Evolutionary conservation across 2,888 invertebrate genomes (phyloP), one percentile per base, ranked within the genome.

Genomic region (Xanthia togata): DNA sequence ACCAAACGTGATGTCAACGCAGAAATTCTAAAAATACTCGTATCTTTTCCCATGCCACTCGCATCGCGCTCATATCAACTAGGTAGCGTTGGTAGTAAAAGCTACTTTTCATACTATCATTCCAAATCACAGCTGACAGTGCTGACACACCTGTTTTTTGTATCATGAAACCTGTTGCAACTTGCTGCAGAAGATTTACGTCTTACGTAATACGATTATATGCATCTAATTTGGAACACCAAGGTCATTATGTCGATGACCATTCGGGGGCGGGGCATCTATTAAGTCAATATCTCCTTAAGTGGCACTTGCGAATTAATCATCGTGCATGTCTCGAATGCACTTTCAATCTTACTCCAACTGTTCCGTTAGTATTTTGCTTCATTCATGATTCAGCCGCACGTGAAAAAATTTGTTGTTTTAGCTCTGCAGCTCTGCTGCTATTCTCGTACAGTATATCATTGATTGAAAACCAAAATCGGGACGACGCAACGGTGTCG

Each of bases 301-400:
- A 94, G 94, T 94, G 95, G 94, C 92, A 92, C 92, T 91, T 92
- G 93, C 89, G 91, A 94, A 94, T 94, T 94, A 93, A 95, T 93
- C 92, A 94, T 91, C 92, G 90, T 93, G 93, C 93, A 94, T 82
- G 90, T 89, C 88, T 89, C 86, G 90, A n/a, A 94, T 95, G 95
- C 95, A 95, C 95, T 95, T 94, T 95, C 96, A 91, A 93, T 96
- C 94, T 95, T 93, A 88, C 90, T 94, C 91, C 88, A 89, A 84
- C 80, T 86, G 89, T 89, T 84, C 90, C 91, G 91, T 92, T 93
- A 84, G 83, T 81, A 92, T 86, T 87, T 89, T 89, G 89, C 90
- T 93, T 93, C 94, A 94, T 94, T 93, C 92, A 92, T 89, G 82
- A 81, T 82, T 87, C 81, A 76, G 76, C 68, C 81, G 57, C 81